Base-by-base conservation (phyloP, 2,888 invertebrate genomes). In the Acleris literana region DNA sequence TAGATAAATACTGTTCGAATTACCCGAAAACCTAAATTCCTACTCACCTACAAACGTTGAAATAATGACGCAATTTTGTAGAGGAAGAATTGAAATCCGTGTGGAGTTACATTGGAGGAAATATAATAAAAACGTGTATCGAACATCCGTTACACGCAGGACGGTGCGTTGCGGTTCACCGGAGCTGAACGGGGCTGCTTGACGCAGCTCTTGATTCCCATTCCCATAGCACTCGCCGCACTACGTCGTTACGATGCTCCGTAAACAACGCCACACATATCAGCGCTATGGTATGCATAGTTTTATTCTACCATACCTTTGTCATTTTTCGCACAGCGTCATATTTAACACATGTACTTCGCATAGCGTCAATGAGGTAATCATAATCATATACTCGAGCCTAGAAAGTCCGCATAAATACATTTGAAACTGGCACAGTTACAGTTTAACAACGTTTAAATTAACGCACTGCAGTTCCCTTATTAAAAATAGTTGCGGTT, bases 71-170 rank as follows among this genome's bases (percentile, higher is more conserved):
- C 67, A 65, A 63, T 55, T 66, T 67, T 55, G 66, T 51, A 48
- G 51, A 33, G 44, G 29, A 57, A 64, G 56, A 48, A 57, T 43
- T 6, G 44, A 46, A 43, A 49, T 56, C n/a, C 29, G 48, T 16
- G 44, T 11, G 43, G 44, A 62, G 44, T 44, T 33, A 56, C 53
- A 52, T 52, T 75, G 69, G 74, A 78, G 71, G 71, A 70, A 68
- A 70, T 71, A 70, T 71, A 74, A 69, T 77, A 82, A 78, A 80
- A 81, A 77, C 77, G 73, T 76, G 82, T 85, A 86, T 86, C 72
- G 84, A 86, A 85, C 87, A 87, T 88, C 90, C 91, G 91, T 90
- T 85, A 86, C 81, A 81, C 77, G 78, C 84, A 88, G 90, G 90
- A 87, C 85, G 85, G 85, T 72, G 78, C 72, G 87, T 79, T 80